Evolutionary conservation across 2,113 vertebrate genomes (phyloP).

Genomic region (Pimephales promelas): DNA sequence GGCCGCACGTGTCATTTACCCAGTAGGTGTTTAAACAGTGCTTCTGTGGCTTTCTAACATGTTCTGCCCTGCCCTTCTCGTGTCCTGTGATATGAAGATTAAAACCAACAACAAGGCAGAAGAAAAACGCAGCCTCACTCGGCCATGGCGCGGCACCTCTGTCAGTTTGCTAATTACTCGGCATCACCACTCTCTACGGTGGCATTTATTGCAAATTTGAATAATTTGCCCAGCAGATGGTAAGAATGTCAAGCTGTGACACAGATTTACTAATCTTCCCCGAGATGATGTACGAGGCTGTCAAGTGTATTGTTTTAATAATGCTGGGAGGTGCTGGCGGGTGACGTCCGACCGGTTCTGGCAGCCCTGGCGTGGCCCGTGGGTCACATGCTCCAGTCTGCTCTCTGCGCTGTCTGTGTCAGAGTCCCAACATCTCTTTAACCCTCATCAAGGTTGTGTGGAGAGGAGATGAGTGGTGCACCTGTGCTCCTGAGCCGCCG

Average conservation of each 20-base stretch:
- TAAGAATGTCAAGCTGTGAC: conserved; percentile 82
- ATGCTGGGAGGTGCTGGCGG: conserved; percentile 59
- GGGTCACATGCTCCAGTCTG: conserved; percentile 25
- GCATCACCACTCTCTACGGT: conserved; percentile 70
- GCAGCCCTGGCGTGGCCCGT: background rate
- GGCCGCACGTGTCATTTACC: conserved; percentile 71
- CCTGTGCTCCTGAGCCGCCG: conserved; percentile 15
- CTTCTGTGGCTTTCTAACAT: conserved; percentile 29
- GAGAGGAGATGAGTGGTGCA: conserved; percentile 6
- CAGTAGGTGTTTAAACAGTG: conserved; percentile 52
- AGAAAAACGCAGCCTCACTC: conserved; percentile 64
- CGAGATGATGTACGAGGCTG: conserved; percentile 71
- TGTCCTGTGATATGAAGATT: conserved; percentile 43
- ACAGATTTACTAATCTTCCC: conserved; percentile 81
- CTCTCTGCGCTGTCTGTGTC: background rate
- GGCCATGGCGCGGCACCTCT: conserved; percentile 76
- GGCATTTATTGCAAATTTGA: conserved; percentile 84
- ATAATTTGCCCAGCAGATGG: conserved; percentile 84
- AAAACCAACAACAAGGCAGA: conserved; percentile 46
- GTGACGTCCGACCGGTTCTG: conserved; percentile 65
- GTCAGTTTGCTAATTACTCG: conserved; percentile 79
- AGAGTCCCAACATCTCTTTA: conserved; percentile 23
- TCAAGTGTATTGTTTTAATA: conserved; percentile 79
- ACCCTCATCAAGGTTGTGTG: conserved; percentile 30
- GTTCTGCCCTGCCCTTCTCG: conserved; percentile 29